A percentile compares a stretch with the other conserved stretches of the same genome.
phyloP scores from a whole-genome alignment of 2,113 vertebrate species.

The Syrmaticus mikado region DNA sequence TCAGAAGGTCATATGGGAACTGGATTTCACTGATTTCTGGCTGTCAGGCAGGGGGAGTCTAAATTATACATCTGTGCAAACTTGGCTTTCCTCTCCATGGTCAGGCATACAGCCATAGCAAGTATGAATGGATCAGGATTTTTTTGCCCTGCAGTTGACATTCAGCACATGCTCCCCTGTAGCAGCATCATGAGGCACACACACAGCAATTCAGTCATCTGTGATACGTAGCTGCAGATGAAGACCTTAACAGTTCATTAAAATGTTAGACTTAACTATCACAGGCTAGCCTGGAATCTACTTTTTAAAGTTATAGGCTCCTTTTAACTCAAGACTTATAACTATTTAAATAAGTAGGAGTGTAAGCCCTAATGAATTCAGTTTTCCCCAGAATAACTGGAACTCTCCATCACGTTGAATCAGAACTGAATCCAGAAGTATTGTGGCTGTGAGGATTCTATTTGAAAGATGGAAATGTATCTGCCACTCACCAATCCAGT shows the following conservation, averaged over 20 bases:
- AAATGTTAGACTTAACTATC: not conserved
- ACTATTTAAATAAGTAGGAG: not conserved
- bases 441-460: not conserved
- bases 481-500: not conserved
- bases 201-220: accelerated
- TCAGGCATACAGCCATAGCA: not conserved
- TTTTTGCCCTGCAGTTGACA: not conserved
- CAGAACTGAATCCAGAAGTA: not conserved
- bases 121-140: not conserved
- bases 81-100: not conserved
- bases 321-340: not conserved
- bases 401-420: not conserved
- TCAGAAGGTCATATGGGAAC: not conserved
- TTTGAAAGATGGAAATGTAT: not conserved
- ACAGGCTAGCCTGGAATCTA: not conserved
- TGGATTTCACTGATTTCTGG: not conserved
- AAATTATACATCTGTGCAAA: not conserved
- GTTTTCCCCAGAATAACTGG: not conserved
- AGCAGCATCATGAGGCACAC: accelerated
- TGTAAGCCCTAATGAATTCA: not conserved
- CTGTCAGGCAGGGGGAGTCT: not conserved
- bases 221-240: not conserved
- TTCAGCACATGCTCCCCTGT: accelerated
- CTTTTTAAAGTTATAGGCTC: not conserved
- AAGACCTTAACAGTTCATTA: not conserved